Evolutionary conservation across 2,113 vertebrate species (phyloP).

Genomic region (Semicossyphus pulcher): DNA sequence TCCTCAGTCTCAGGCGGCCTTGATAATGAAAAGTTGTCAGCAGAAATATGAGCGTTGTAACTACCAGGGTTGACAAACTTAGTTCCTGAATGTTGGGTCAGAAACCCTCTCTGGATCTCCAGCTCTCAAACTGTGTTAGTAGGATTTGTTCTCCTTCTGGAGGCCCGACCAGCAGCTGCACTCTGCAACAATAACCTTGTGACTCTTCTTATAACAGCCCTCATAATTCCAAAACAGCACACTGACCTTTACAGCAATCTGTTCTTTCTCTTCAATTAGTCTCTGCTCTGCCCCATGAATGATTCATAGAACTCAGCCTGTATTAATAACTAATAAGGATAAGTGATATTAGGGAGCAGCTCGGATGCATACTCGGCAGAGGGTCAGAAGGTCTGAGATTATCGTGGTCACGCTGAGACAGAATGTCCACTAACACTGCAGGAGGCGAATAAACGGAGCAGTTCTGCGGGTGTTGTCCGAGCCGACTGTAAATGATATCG

Average conservation of each 20-base stretch:
- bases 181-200: not conserved
- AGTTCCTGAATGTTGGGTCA: no score
- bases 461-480: not conserved
- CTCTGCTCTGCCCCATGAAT: constrained; percentile 23
- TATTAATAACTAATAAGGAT: constrained; percentile 41
- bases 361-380: not conserved
- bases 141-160: not conserved
- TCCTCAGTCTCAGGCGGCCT: no score
- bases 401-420: not conserved
- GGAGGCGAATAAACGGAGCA: not conserved
- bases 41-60: no score
- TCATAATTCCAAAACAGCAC: constrained; percentile 25
- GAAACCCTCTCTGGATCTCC: no score
- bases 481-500: constrained; percentile 4
- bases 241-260: constrained; percentile 32
- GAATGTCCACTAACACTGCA: not conserved
- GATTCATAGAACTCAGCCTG: constrained; percentile 22
- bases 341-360: constrained; percentile 29
- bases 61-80: no score
- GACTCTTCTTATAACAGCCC: not conserved
- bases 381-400: constrained; percentile 24
- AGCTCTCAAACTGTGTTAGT: not conserved
- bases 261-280: constrained; percentile 46
- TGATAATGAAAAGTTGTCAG: no score
- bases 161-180: not conserved